These are phyloP conservation scores for Chlorops oryzae DNA, from an alignment of 1,140 invertebrate species.

Conservation along the genomic window DNA sequence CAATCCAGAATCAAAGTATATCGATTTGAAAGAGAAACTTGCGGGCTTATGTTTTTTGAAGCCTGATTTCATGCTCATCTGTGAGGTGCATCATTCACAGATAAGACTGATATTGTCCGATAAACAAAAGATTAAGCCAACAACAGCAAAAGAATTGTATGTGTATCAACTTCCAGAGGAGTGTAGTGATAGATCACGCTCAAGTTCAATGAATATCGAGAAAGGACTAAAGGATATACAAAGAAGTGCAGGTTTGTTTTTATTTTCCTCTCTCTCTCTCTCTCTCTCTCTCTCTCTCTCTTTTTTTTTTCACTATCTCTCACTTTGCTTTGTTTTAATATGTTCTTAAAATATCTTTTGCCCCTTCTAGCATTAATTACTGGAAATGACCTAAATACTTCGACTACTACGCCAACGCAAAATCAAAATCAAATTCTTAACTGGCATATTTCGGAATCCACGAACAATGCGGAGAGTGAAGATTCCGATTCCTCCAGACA, in stretches of 20 bases:
- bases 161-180: slow-evolving; percentile 47
- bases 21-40: slow-evolving; percentile 64
- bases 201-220: slow-evolving; percentile 42
- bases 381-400: slow-evolving; percentile 4
- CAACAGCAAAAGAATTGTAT: slow-evolving; percentile 39
- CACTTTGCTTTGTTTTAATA: background rate
- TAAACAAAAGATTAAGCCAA: slow-evolving; percentile 45
- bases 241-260: slow-evolving; percentile 32
- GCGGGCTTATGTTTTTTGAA: slow-evolving; percentile 59
- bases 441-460: too few species aligned
- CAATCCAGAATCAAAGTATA: slow-evolving; percentile 72
- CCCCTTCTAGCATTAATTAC: slow-evolving; percentile 4
- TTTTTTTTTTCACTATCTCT: background rate
- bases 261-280: background rate
- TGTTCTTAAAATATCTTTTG: background rate
- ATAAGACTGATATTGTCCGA: slow-evolving; percentile 52
- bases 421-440: too few species aligned
- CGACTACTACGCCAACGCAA: background rate
- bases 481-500: too few species aligned
- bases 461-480: too few species aligned
- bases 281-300: background rate
- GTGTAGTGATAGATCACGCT: slow-evolving; percentile 25
- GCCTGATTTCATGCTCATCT: slow-evolving; percentile 59
- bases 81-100: slow-evolving; percentile 62
- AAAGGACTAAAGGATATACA: slow-evolving; percentile 46